Evolutionary conservation across 2,797 vertebrate genomes (phyloP).

Genomic region (Varecia variegata): DNA sequence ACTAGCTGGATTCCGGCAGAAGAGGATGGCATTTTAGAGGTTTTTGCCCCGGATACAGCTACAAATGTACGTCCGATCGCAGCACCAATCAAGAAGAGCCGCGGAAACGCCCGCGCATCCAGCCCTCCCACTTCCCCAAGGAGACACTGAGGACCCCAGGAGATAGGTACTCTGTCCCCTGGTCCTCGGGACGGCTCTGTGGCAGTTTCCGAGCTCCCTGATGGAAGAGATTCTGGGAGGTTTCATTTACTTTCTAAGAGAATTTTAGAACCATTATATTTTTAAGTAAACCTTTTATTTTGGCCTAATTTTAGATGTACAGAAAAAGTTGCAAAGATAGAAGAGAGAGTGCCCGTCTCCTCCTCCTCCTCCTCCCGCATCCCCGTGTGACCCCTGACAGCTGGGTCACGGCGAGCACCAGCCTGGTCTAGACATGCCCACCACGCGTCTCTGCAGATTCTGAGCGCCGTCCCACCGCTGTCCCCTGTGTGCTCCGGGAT

Average conservation of each 20-base stretch:
- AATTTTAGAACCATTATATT: background rate
- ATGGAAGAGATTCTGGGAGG: background rate
- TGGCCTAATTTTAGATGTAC: background rate
- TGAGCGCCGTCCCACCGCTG: fast-evolving
- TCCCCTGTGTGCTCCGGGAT: background rate
- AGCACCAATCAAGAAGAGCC: background rate
- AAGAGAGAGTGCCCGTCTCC: background rate
- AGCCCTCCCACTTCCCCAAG: background rate
- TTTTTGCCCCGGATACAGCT: fast-evolving
- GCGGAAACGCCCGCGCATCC: fast-evolving
- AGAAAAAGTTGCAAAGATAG: background rate
- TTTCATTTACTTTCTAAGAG: background rate
- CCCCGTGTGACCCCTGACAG: fast-evolving
- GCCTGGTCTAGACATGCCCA: fast-evolving
- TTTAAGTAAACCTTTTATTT: background rate
- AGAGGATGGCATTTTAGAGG: background rate
- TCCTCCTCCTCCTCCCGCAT: background rate
- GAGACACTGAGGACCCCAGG: background rate
- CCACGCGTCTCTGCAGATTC: fast-evolving
- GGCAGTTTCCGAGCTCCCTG: background rate
- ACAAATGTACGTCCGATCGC: fast-evolving
- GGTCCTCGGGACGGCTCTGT: fast-evolving
- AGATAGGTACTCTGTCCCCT: background rate
- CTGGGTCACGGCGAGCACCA: fast-evolving
- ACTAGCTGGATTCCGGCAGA: background rate